Conservation (phyloP, 2,113 vertebrate genomes). For the Myiozetetes cayanensis region DNA sequence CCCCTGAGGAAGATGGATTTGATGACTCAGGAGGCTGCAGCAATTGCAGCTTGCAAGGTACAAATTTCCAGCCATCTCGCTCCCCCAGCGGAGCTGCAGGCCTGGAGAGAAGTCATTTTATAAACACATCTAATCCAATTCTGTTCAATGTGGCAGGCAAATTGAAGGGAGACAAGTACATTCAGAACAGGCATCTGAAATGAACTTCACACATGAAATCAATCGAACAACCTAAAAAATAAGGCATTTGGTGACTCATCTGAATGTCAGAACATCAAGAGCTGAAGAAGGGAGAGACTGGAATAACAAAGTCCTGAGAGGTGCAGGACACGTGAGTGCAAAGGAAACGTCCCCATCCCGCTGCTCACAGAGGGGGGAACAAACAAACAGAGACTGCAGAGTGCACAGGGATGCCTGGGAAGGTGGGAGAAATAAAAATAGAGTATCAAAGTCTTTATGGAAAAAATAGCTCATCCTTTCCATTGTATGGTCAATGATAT, state of each 20-base stretch:
- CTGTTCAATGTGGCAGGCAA: background rate
- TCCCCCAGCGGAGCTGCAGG: background rate
- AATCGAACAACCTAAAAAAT: background rate
- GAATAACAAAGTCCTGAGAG: background rate
- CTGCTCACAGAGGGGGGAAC: background rate
- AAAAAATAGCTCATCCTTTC: background rate
- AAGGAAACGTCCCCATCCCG: background rate
- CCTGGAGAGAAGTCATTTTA: background rate
- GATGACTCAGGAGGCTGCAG: background rate
- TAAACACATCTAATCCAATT: background rate
- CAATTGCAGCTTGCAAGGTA: background rate
- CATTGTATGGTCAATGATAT: background rate
- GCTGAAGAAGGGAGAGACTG: background rate
- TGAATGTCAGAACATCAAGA: background rate
- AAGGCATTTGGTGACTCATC: conserved; percentile 2
- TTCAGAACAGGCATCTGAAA: conserved; percentile 1
- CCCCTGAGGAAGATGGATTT: background rate
- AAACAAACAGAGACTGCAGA: background rate
- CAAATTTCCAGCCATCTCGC: background rate
- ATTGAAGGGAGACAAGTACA: background rate
- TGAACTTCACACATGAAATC: conserved; percentile 17
- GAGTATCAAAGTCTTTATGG: background rate
- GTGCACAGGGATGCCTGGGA: background rate
- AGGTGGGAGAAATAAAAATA: background rate
- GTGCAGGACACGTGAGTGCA: background rate